These are phyloP conservation scores for Cathartes aura DNA, from an alignment of 2,113 vertebrate genomes.

Conservation along the genomic window DNA sequence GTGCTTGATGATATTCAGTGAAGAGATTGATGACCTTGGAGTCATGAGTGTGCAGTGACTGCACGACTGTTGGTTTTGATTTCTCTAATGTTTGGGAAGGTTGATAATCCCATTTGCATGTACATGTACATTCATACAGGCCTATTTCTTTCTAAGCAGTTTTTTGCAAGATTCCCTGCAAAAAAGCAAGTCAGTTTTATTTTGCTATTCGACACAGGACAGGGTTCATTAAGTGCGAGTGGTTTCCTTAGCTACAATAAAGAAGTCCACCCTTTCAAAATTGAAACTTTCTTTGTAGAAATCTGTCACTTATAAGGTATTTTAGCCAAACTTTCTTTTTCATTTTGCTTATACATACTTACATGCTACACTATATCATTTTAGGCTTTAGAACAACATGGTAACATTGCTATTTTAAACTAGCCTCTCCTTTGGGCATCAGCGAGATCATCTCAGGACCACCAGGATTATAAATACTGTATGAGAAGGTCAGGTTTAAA, in stretches of 20 bases:
- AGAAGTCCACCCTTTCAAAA: not conserved
- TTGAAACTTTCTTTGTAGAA: not conserved
- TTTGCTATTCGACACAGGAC: not conserved
- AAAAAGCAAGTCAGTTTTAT: not conserved
- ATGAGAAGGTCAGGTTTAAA: conserved; percentile 79
- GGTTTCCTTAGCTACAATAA: not conserved
- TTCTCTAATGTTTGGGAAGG: not conserved
- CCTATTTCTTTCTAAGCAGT: not conserved
- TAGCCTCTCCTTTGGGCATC: conserved; percentile 46
- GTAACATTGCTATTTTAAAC: conserved; percentile 75
- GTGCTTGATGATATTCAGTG: not conserved
- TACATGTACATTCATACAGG: not conserved
- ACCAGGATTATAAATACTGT: conserved; percentile 76
- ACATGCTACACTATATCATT: not conserved
- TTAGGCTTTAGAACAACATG: conserved; percentile 12
- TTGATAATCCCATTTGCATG: not conserved
- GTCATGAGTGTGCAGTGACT: not conserved
- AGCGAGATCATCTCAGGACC: conserved; percentile 61
- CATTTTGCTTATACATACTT: not conserved
- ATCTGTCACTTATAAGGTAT: not conserved
- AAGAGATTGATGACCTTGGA: conserved; percentile 29
- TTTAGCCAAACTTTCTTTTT: not conserved
- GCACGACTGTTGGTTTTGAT: not conserved
- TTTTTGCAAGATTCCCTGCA: not conserved
- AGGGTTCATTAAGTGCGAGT: not conserved